These are phyloP conservation scores for Pheosia gnoma DNA, from an alignment of 2,888 invertebrate genomes.

Conservation along the genomic window DNA sequence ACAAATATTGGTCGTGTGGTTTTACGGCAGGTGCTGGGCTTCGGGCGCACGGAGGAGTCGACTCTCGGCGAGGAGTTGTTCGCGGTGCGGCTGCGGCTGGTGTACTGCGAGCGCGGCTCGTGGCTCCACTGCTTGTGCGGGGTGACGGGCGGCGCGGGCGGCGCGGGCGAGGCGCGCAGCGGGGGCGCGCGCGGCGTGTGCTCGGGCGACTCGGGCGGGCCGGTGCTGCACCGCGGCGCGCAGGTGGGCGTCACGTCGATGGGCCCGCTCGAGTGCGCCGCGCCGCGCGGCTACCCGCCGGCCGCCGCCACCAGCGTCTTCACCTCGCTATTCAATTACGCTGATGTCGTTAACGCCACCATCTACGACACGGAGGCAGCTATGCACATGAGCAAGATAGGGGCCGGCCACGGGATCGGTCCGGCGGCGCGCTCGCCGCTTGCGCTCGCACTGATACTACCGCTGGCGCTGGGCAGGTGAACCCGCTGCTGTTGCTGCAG, in stretches of 20 bases:
- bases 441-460: conserved; percentile 10
- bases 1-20: not conserved
- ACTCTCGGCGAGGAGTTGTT: conserved; percentile 60
- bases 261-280: conserved; percentile 64
- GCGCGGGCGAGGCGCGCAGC: conserved; percentile 16
- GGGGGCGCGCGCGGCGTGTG: conserved; percentile 61
- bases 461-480: conserved; percentile 4
- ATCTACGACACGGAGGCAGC: conserved; percentile 51
- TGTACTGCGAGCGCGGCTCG: conserved; percentile 52
- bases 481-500: conserved; percentile 8
- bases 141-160: conserved; percentile 27
- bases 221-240: conserved; percentile 35
- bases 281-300: conserved; percentile 20
- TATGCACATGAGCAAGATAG: conserved; percentile 46
- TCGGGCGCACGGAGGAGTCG: conserved; percentile 62
- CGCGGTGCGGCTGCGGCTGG: conserved; percentile 54
- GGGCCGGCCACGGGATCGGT: not conserved
- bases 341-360: conserved; percentile 60
- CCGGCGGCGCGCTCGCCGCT: conserved; percentile 5
- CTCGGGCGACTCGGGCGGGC: conserved; percentile 75
- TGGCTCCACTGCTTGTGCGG: conserved; percentile 66
- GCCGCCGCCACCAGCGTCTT: conserved; percentile 64
- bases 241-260: conserved; percentile 68
- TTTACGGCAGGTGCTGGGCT: conserved; percentile 61
- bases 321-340: conserved; percentile 63